Percentiles rank a stretch among this genome's conserved stretches.
Evolutionary conservation across 2,888 invertebrate genomes (phyloP).

Genomic region (Trachelus stipa): DNA sequence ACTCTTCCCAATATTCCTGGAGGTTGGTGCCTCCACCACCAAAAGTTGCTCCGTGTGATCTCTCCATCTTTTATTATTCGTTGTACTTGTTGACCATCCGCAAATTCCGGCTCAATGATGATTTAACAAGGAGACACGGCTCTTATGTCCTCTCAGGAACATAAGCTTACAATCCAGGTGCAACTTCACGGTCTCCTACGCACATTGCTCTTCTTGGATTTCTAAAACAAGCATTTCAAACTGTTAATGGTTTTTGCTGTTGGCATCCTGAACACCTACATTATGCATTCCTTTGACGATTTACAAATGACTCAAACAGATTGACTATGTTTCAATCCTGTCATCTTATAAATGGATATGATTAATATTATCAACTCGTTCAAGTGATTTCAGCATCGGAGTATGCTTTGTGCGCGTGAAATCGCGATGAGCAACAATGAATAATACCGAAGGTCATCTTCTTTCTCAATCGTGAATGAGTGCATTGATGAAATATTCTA

Average conservation of each 20-base stretch:
- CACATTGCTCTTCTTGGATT: constrained; percentile 1
- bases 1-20: constrained; percentile 77
- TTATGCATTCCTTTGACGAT: not conserved
- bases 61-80: not conserved
- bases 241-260: not conserved
- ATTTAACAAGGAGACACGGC: not conserved
- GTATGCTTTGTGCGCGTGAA: not conserved
- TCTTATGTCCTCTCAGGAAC: not conserved
- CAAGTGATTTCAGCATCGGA: not conserved
- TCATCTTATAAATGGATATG: not conserved
- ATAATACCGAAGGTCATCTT: not conserved
- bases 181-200: not conserved
- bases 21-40: constrained; percentile 67
- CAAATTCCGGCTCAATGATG: not conserved
- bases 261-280: not conserved
- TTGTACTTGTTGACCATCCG: not conserved
- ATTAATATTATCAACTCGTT: not conserved
- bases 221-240: not conserved
- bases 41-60: constrained; percentile 47
- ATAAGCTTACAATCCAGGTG: not conserved
- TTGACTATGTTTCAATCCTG: not conserved
- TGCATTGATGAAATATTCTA: not conserved
- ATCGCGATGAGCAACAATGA: not conserved
- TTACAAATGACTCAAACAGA: not conserved
- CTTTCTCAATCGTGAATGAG: not conserved